These are phyloP conservation scores for Branchellion lobata DNA, from an alignment of 2,888 invertebrate genomes.

Conservation along the genomic window DNA sequence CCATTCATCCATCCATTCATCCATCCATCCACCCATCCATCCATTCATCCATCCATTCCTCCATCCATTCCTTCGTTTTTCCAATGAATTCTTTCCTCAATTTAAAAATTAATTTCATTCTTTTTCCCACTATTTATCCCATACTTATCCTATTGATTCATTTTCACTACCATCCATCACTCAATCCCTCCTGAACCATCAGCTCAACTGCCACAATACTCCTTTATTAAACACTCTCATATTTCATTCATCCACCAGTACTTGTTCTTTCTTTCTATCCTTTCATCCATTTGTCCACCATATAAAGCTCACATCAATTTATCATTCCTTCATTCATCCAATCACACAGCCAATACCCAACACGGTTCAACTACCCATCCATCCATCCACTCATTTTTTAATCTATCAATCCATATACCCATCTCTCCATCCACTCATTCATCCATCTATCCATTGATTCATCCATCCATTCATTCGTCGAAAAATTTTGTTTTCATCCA, in stretches of 20 bases:
- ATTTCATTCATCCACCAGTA: neutral
- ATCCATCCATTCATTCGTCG: neutral
- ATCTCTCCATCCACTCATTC: neutral
- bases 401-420: neutral
- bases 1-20: too few species aligned
- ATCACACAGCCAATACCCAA: too few species aligned
- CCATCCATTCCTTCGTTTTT: too few species aligned
- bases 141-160: too few species aligned
- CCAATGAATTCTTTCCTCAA: too few species aligned
- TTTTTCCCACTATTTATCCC: too few species aligned
- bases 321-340: conserved; percentile 4
- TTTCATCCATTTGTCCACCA: neutral
- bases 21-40: too few species aligned
- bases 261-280: neutral
- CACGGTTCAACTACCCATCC: neutral
- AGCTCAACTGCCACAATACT: neutral
- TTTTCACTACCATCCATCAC: neutral
- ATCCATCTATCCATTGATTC: neutral
- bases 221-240: neutral
- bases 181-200: neutral
- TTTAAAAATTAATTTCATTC: too few species aligned
- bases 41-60: too few species aligned
- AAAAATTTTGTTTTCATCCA: neutral
- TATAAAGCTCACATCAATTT: neutral
- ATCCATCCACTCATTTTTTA: neutral